Evolutionary conservation across 1,140 invertebrate genomes (phyloP).

Genomic region (Thrips palmi): DNA sequence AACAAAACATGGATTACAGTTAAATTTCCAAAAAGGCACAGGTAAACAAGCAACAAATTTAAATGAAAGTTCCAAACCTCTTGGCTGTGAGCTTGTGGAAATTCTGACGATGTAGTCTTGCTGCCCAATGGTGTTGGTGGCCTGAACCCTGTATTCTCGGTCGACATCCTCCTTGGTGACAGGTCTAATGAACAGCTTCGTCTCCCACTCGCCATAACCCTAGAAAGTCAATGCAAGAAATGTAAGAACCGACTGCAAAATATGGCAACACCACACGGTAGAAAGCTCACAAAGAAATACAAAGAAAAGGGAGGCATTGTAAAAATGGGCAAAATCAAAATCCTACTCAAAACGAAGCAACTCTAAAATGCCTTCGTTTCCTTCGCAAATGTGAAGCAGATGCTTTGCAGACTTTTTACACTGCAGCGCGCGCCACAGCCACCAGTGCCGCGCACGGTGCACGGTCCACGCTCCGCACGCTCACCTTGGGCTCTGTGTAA

Average conservation of each 20-base stretch:
- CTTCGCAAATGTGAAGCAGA: not conserved
- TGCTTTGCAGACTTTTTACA: not conserved
- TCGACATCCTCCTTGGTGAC: slow-evolving; percentile 58
- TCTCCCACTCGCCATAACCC: slow-evolving; percentile 44
- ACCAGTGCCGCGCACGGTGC: too few relatives aligned
- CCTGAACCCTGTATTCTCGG: slow-evolving; percentile 40
- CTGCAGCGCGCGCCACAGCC: too few relatives aligned
- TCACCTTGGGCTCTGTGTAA: too few relatives aligned
- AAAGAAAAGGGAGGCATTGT: not conserved
- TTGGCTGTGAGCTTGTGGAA: slow-evolving; percentile 47
- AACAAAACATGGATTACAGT: not conserved
- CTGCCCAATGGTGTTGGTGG: slow-evolving; percentile 40
- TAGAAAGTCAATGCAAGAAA: slow-evolving; percentile 18
- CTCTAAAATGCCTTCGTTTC: not conserved
- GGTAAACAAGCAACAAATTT: not conserved
- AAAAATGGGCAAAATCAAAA: not conserved
- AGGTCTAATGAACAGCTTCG: slow-evolving; percentile 38
- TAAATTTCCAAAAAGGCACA: not conserved
- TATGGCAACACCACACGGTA: not conserved
- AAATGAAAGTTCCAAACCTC: slow-evolving; percentile 29
- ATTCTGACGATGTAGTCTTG: slow-evolving; percentile 40
- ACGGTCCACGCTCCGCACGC: too few relatives aligned
- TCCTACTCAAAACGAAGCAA: not conserved
- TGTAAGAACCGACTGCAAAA: not conserved
- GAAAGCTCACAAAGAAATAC: not conserved